Evolutionary conservation across 2,888 invertebrate genomes (phyloP), one percentile per base, ranked within the genome.

Genomic region (Hyalella azteca): DNA sequence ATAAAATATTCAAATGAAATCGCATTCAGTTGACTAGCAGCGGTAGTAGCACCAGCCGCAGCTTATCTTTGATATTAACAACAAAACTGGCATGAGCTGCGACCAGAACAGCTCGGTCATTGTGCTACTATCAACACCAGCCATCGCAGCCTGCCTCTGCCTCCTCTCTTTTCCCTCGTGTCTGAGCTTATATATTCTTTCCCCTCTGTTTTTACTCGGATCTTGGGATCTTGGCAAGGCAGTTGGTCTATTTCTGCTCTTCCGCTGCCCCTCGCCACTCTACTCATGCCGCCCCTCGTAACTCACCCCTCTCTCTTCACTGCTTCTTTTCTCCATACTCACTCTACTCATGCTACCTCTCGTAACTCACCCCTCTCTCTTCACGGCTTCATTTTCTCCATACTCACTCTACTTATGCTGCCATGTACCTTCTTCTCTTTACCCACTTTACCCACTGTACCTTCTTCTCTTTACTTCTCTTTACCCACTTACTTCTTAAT

Each of bases 21-120:
- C n/a, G n/a, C n/a, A n/a, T n/a, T n/a, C n/a, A n/a, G n/a, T n/a
- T n/a, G n/a, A n/a, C n/a, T n/a, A n/a, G n/a, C n/a, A n/a, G n/a
- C n/a, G n/a, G n/a, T n/a, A n/a, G n/a, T n/a, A n/a, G n/a, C n/a
- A n/a, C n/a, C n/a, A n/a, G n/a, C 54, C 54, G 22, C 54, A 26
- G 54, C 54, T 54, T 54, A 54, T 54, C 54, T 54, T 54, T 7
- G 9, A 54, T 54, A 54, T 54, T 54, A 54, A 54, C 19, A 54
- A 54, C 54, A 54, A 54, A 29, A 11, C 54, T 29, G 54, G 54
- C 54, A 54, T 22, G 22, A 54, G 54, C 29, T 29, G 29, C 26
- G 26, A 22, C 22, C 54, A 26, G 54, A 54, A 54, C 54, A 54
- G 54, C 54, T 29, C 26, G 22, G n/a, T 29, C 54, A 22, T 54